These are phyloP conservation scores for Orcinus orca DNA, from an alignment of 2,113 vertebrate species.

Conservation along the genomic window DNA sequence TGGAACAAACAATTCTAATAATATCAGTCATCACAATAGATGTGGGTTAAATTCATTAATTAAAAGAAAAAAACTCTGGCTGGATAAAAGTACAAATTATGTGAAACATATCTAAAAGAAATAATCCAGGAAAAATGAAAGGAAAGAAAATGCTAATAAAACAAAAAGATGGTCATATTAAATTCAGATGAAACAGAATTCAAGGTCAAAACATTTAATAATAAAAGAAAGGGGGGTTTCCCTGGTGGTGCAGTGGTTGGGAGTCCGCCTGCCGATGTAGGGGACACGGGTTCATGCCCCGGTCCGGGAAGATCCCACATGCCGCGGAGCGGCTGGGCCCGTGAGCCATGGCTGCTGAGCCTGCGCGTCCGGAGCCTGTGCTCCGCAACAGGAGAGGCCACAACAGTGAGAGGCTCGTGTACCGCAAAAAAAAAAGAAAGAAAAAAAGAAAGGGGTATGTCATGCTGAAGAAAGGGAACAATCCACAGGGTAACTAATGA, in stretches of 20 bases:
- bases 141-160: background rate
- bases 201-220: background rate
- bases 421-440: too few relatives aligned
- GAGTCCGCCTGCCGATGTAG: too few relatives aligned
- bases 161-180: background rate
- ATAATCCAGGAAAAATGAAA: background rate
- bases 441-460: background rate
- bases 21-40: background rate
- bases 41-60: background rate
- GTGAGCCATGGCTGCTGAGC: too few relatives aligned
- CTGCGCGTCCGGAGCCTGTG: too few relatives aligned
- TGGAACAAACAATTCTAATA: background rate
- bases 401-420: too few relatives aligned
- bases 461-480: background rate
- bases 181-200: slow-evolving; percentile 20
- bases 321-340: too few relatives aligned
- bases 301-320: too few relatives aligned
- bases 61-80: background rate
- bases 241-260: too few relatives aligned
- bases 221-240: background rate
- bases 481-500: background rate
- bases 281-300: too few relatives aligned
- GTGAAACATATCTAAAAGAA: background rate
- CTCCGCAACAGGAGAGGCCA: too few relatives aligned
- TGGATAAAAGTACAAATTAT: background rate